Base-by-base conservation (phyloP, 2,888 invertebrate genomes). In the Andrena chrysosceles region DNA sequence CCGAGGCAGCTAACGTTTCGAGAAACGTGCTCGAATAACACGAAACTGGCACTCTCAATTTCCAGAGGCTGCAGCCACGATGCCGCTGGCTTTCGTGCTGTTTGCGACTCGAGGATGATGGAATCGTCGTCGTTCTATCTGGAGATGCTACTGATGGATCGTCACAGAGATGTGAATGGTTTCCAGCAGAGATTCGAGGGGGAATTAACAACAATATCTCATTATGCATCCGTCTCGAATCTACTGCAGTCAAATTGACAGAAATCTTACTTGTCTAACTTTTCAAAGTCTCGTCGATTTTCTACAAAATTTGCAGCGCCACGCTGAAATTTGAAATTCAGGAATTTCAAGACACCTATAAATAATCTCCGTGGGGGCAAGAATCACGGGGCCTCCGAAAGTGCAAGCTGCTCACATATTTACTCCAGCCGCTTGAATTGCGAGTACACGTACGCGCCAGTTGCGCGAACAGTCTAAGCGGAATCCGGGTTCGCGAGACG, bases 341-440 rank as follows among this genome's bases (percentile, higher is more conserved):
- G 68, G 72, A 77, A 72, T 77, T 83, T 83, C 69, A 64, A 83
- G 77, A 13, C 59, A 8, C 2, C 63, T 72, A 70, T 83, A 82
- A 81, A 83, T 83, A 81, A 73, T 20, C n/a, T 31, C 23, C 35
- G 33, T 10, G n/a, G 52, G 23, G 48, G 31, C 63, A 13, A 13
- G 70, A 81, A 76, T 77, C 68, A 71, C 76, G 3, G 56, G 5
- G 54, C 7, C 29, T 56, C 69, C 56, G 77, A 59, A 56, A 69
- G 60, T 67, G 73, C 62, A 59, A 70, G 60, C 56, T 54, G 29
- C n/a, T 16, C 52, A 56, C 42, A 67, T 70, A 82, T 74, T 59
- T 42, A 52, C 31, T 42, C 8, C 33, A 35, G 23, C 67, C 33
- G 54, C 33, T 72, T 64, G 33, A 62, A 20, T 35, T 35, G 62